Evolutionary conservation across 2,797 vertebrate genomes (phyloP), one percentile per base, ranked within the genome.

Genomic region (Pangasius sanitwongsei): DNA sequence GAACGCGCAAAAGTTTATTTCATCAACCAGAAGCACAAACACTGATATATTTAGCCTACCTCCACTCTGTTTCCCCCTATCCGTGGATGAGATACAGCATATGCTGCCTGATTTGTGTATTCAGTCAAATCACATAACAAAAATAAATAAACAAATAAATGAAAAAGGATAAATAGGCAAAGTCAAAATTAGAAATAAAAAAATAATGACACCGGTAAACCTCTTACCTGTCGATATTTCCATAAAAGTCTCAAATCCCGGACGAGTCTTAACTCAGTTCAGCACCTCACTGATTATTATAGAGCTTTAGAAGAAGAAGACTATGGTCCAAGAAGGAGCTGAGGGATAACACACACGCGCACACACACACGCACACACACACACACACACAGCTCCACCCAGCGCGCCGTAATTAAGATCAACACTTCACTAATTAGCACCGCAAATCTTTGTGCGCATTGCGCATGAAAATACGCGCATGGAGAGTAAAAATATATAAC

Each of bases 351-450:
- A 75, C 53, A 48, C 86, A 44, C 44, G 6, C 41, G 41, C 70
- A 41, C 48, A 28, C 85, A n/a, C 67, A 41, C 65, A 31, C 87
- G 41, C 59, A 15, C 69, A 67, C 18, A 23, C 83, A 69, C 92
- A 93, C 90, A 92, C 94, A 94, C 95, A 95, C 94, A 95, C 94
- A 95, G 94, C 13, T 63, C 13, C 85, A 61, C 85, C 15, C 70
- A 61, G 48, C 28, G 8, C 41, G 81, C 41, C 44, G 83, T 50
- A 85, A 69, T 69, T 50, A 53, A 69, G 18, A n/a, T 65, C 7
- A 84, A 50, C 44, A 84, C 44, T 53, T 50, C 57, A 69, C 63
- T 69, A 23, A 69, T 85, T 53, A 84, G 23, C 63, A 6, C 16
- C n/a, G 44, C 41, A 31, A 53, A 83, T 37, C 16, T 65, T 65